Evolutionary conservation across 2,113 vertebrate species (phyloP), one percentile per base, ranked within the genome.

Genomic region (Pomatorhinus ruficollis): DNA sequence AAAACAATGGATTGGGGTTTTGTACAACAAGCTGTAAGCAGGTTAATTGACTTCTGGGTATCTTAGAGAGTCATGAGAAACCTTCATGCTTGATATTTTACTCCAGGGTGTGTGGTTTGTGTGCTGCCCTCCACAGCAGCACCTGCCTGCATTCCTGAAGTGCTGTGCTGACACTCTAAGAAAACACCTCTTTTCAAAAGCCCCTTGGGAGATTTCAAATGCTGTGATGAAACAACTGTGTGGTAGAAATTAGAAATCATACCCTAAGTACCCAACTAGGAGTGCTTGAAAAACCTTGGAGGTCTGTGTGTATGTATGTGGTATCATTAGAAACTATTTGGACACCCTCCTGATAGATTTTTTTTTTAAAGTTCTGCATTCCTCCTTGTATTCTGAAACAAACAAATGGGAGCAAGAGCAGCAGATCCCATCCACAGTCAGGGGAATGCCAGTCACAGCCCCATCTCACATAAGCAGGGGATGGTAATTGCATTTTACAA

Each of bases 401-500:
- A 90, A 54, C 23, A 96, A 97, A 69, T 25, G 83, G 52, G 90
- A 83, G 24, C 27, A 77, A 93, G 57, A 91, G 44, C 45, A 85
- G n/a, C 75, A 80, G 77, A 82, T 56, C 71, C 76, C 47, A 90
- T 49, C 40, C 54, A 42, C 57, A 84, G 74, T 37, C 16, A 94
- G 60, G 61, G 54, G 94, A 89, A 92, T 91, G 93, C 59, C 80
- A 74, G 54, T 91, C 7, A 2, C 5, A 19, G 42, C 56, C 39
- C 37, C 54, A 75, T 71, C 75, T 91, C 86, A 56, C 49, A 9
- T 83, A 91, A 92, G 59, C 1, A 83, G 69, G 85, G 57, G 63
- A 88, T 80, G 84, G 76, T 84, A 97, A 95, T 94, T 97, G 91
- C 87, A 64, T 97, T 97, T 97, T 96, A 95, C 49, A 97, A 91